phyloP scores from a whole-genome alignment of 2,797 vertebrate species.

The Luscinia luscinia region DNA sequence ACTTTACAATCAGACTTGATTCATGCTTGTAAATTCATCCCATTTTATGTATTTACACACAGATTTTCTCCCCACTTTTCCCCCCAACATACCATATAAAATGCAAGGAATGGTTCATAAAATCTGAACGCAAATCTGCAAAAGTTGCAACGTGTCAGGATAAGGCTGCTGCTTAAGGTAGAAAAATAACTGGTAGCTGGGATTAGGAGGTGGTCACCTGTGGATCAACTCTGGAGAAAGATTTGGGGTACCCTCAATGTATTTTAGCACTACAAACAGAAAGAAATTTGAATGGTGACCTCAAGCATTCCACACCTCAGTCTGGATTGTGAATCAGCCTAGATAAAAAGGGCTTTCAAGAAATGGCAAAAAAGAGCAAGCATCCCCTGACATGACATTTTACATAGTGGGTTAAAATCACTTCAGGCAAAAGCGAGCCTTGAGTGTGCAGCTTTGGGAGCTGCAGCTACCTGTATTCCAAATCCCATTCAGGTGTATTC shows the following conservation, averaged over 20 bases:
- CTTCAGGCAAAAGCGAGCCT: not conserved
- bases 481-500: not conserved
- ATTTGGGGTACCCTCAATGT: not conserved
- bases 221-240: not conserved
- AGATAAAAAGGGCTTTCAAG: not conserved
- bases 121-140: not conserved
- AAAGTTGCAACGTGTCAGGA: not conserved
- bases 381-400: not conserved
- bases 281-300: not conserved
- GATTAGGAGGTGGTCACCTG: not conserved
- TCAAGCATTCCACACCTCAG: not conserved
- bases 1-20: constrained; percentile 29
- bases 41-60: not conserved
- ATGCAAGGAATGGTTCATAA: not conserved
- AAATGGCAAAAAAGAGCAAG: not conserved
- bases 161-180: not conserved
- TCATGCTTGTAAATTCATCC: constrained; percentile 3
- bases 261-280: not conserved
- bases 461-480: not conserved
- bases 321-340: not conserved
- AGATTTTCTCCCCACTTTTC: not conserved
- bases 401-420: not conserved
- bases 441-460: not conserved
- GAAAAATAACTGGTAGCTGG: not conserved
- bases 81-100: not conserved